Conservation (phyloP, 2,888 invertebrate species). For the Acleris sparsana region DNA sequence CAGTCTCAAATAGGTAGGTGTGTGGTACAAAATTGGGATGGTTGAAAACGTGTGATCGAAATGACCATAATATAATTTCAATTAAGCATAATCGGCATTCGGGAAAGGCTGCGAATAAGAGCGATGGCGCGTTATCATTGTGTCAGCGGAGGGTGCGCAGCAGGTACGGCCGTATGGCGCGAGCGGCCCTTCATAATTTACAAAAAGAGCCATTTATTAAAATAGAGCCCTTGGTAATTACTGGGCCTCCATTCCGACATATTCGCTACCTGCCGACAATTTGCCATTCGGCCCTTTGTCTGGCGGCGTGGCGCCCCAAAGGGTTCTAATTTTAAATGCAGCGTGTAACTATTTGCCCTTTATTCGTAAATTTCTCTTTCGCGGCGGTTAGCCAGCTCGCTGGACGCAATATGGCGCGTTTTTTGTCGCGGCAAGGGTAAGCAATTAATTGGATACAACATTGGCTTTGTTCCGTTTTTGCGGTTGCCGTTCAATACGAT, state of each 20-base stretch:
- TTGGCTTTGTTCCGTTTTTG: slow-evolving; percentile 69
- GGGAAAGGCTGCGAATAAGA: slow-evolving; percentile 60
- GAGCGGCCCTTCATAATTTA: slow-evolving; percentile 79
- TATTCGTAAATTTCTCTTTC: slow-evolving; percentile 81
- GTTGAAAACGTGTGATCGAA: slow-evolving; percentile 28
- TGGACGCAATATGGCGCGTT: slow-evolving; percentile 80
- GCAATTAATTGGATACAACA: slow-evolving; percentile 76
- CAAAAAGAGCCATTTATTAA: slow-evolving; percentile 83
- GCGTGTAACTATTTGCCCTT: slow-evolving; percentile 80
- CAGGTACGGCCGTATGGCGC: slow-evolving; percentile 82
- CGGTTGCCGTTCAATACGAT: slow-evolving; percentile 62
- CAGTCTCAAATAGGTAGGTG: slow-evolving; percentile 22
- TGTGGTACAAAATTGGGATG: slow-evolving; percentile 14
- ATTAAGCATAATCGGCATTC: slow-evolving; percentile 34
- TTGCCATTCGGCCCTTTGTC: slow-evolving; percentile 81
- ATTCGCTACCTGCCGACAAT: slow-evolving; percentile 83
- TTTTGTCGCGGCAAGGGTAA: slow-evolving; percentile 73
- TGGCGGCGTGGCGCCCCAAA: slow-evolving; percentile 83
- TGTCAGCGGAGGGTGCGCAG: slow-evolving; percentile 70
- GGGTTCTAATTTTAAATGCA: slow-evolving; percentile 83
- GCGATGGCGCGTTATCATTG: slow-evolving; percentile 63
- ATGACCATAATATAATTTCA: slow-evolving; percentile 34
- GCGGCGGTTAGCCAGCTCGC: slow-evolving; percentile 72
- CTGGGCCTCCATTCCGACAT: slow-evolving; percentile 74
- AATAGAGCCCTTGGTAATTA: slow-evolving; percentile 80